Evolutionary conservation across 2,797 vertebrate genomes (phyloP), one percentile per base, ranked within the genome.

Genomic region (Pipistrellus pipistrellus): DNA sequence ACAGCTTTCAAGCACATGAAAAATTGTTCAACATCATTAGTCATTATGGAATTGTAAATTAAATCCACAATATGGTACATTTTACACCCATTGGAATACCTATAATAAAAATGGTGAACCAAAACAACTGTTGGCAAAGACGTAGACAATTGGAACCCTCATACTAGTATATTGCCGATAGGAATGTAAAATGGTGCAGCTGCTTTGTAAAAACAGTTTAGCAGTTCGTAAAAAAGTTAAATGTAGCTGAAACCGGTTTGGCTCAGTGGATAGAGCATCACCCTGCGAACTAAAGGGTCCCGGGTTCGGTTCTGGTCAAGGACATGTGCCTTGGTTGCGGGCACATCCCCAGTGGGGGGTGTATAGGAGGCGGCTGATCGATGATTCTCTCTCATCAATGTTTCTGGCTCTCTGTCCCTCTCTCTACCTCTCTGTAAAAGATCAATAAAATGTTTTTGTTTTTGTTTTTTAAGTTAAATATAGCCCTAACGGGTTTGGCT

Each of bases 191-290:
- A 95, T 84, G 23, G 6, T 46, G 27, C 25, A 44, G 32, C 41
- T 73, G 14, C 62, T 59, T 76, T 77, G 62, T 32, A 92, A 80
- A 80, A 66, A 85, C 27, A 46, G 69, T 90, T 85, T 69, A 32
- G 11, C 48, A 21, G 18, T 68, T 90, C 13, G 35, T 72, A 17
- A 69, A 90, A 76, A 71, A 78, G 32, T 82, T 88, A 77, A 68
- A 75, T 10, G 62, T 62, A 48, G 77, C 21, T 21, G 21, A 23
- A 23, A 23, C 21, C 6, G 21, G 21, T 57, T 57, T 57, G 55
- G 55, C 55, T 57, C 21, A 23, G 55, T 57, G 21, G 8, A 55
- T 55, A 55, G 53, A 55, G 53, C 3, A 2, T 46, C 44, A 46
- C 10, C 44, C 44, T 6, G 38, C 6, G 6, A 38, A 41, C 38